A percentile compares a stretch with the other conserved stretches of the same genome.
Evolutionary conservation across 2,113 vertebrate genomes (phyloP).

Genomic region (Dendropsophus ebraccatus): DNA sequence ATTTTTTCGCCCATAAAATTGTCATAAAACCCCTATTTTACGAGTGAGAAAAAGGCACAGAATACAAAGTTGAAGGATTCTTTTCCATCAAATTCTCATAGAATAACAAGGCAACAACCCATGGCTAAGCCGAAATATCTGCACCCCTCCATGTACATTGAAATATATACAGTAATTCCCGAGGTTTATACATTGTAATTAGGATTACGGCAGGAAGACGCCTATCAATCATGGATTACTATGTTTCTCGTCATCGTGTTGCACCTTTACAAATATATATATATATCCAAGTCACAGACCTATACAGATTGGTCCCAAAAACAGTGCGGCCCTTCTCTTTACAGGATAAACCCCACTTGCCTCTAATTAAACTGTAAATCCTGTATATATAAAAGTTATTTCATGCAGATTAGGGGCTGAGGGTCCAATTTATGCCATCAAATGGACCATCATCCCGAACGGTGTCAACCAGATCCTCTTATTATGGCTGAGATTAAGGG

Average conservation of each 20-base stretch:
- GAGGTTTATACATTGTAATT: background rate
- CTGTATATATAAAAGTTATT: constrained; percentile 36
- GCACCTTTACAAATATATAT: background rate
- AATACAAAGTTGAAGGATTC: too few species aligned
- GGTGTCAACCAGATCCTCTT: constrained; percentile 21
- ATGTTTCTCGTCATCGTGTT: background rate
- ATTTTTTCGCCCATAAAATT: too few species aligned
- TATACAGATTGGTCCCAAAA: background rate
- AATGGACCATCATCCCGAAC: constrained; percentile 46
- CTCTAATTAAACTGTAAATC: constrained; percentile 24
- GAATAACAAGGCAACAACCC: background rate
- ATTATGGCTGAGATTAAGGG: constrained; percentile 8
- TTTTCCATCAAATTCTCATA: too few species aligned
- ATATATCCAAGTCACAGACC: background rate
- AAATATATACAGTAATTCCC: background rate
- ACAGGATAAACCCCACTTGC: background rate
- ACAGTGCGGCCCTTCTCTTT: background rate
- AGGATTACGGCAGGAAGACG: background rate
- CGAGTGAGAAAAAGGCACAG: too few species aligned
- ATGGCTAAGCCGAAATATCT: background rate
- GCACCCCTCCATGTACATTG: background rate
- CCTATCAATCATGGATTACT: background rate
- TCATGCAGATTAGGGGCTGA: background rate
- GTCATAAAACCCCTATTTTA: too few species aligned
- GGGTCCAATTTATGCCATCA: constrained; percentile 24